Base-by-base conservation (phyloP, 2,797 vertebrate species). In the Cebuella pygmaea region DNA sequence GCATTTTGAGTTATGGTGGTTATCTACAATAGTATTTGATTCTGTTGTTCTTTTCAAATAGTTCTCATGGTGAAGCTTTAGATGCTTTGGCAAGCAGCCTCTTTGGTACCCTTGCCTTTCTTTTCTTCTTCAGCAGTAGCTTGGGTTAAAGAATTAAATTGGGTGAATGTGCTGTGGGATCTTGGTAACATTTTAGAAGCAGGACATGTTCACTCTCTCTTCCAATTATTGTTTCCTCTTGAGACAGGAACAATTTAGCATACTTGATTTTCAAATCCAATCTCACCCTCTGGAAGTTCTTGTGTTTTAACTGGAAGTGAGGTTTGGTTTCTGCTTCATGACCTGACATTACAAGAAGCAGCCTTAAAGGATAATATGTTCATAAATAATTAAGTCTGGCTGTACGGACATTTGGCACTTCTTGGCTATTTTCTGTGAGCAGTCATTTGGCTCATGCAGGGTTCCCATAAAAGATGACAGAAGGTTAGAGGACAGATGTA, bases 211-310 rank as follows among this genome's bases (percentile, higher is more conserved):
- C 24, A 12, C 72, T 70, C 17, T 9, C 1, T 24, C 82, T 95
- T 92, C 39, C 27, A 67, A n/a, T 67, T 67, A n/a, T 67, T 67
- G 64, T 67, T 67, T 67, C 64, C 64, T n/a, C 67, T 83, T 91
- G 57, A 55, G 75, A 97, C 93, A 79, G 33, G 44, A 59, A 96
- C 2, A 14, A 46, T 48, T 93, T 93, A 22, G 55, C 91, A 74
- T 61, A 72, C 50, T 82, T 52, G 72, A 88, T 76, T 97, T 50
- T 91, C 72, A 97, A 96, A 81, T 88, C 30, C 82, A 76, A 89
- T 90, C 48, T 17, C 85, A 94, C 17, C 4, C 0, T 44, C 85
- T 97, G 85, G 22, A 57, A 33, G 0, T 82, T 39, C 89, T 33
- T 91, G 1, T 75, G 59, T 86, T 74, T 89, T 90, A 95, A 33